phyloP scores from a whole-genome alignment of 2,113 vertebrate genomes.

The Sorex araneus region DNA sequence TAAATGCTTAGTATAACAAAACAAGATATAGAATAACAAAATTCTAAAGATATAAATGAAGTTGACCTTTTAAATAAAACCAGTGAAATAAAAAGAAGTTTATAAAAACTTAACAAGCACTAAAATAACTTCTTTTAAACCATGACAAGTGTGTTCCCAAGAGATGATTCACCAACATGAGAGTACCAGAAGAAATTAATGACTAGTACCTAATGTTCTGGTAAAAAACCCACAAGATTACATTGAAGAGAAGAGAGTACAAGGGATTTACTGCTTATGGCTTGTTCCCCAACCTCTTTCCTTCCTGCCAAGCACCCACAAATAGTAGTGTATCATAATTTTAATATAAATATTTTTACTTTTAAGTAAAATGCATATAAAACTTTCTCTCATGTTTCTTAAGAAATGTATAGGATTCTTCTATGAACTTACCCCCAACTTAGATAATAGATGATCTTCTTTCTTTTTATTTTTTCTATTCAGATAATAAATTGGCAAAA shows the following conservation, averaged over 20 bases:
- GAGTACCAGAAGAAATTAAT: conserved; percentile 47
- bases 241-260: not conserved
- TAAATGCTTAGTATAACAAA: not conserved
- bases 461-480: conserved; percentile 2
- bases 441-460: not conserved
- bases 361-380: not conserved
- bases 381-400: not conserved
- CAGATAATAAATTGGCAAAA: not conserved
- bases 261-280: not conserved
- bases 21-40: not conserved
- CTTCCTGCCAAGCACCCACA: not conserved
- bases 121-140: conserved; percentile 35
- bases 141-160: conserved; percentile 7
- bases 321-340: not conserved
- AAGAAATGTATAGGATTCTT: not conserved
- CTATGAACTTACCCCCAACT: not conserved
- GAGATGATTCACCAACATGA: conserved; percentile 53
- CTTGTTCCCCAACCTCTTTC: not conserved
- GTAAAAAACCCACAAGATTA: conserved; percentile 15
- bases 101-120: not conserved
- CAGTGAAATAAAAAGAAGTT: conserved; percentile 21
- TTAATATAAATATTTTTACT: not conserved
- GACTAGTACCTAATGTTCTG: conserved; percentile 29
- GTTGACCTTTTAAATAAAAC: conserved; percentile 54
- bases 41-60: conserved; percentile 14